Conservation (phyloP, 2,888 invertebrate species). For the Hermodice carunculata region DNA sequence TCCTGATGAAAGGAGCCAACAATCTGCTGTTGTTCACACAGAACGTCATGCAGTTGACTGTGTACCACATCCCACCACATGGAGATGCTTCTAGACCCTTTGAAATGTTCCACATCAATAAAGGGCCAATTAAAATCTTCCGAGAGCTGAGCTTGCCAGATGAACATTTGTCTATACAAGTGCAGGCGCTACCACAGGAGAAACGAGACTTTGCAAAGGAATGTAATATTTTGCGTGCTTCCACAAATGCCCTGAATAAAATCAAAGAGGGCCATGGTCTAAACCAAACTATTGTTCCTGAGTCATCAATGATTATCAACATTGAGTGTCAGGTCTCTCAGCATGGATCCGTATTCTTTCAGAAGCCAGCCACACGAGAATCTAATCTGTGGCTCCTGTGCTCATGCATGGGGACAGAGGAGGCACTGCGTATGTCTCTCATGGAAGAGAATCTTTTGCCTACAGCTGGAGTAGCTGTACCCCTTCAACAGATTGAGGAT, state of each 20-base stretch:
- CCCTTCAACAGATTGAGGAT: slow-evolving; percentile 24
- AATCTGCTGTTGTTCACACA: slow-evolving; percentile 63
- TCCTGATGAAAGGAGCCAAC: slow-evolving; percentile 49
- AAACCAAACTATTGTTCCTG: no score
- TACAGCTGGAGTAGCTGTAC: slow-evolving; percentile 52
- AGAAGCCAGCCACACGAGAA: no score
- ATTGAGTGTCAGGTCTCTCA: no score
- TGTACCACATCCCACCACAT: slow-evolving; percentile 50
- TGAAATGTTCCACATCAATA: slow-evolving; percentile 37
- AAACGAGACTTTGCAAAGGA: slow-evolving; percentile 21
- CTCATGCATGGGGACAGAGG: slow-evolving; percentile 35
- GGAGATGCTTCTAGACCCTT: slow-evolving; percentile 2
- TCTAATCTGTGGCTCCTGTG: slow-evolving; percentile 39
- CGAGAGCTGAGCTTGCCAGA: slow-evolving; percentile 35
- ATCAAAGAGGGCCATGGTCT: slow-evolving; percentile 5
- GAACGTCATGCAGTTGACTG: slow-evolving; percentile 49
- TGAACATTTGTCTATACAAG: slow-evolving; percentile 5
- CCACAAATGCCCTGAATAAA: slow-evolving; percentile 14
- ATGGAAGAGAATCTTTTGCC: slow-evolving; percentile 46
- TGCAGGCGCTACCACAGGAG: slow-evolving; percentile 10
- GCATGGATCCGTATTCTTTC: no score
- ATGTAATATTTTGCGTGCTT: slow-evolving; percentile 18
- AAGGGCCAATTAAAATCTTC: slow-evolving; percentile 29
- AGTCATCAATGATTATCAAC: no score
- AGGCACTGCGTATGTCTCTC: slow-evolving; percentile 36